Evolutionary conservation across 1,140 invertebrate species (phyloP).

Genomic region (Caenorhabditis briggsae): DNA sequence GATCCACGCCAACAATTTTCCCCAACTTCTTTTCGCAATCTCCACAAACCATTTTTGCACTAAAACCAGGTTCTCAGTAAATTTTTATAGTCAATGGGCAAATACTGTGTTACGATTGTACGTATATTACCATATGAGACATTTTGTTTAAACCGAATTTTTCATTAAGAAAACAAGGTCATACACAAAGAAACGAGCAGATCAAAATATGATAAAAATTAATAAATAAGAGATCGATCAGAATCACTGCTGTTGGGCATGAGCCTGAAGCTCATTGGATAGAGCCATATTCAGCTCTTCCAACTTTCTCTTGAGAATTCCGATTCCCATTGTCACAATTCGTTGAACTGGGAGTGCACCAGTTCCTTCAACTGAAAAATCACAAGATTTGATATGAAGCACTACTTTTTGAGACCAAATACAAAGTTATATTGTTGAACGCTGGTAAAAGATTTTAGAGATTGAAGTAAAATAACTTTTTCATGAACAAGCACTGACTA

Average conservation of each 20-base stretch:
- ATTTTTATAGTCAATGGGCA: neutral
- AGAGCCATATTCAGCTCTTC: constrained; percentile 86
- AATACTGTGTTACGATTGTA: neutral
- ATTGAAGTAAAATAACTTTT: too few relatives aligned
- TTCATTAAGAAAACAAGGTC: neutral
- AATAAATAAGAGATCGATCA: constrained; percentile 51
- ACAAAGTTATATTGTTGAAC: too few relatives aligned
- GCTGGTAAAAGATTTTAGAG: too few relatives aligned
- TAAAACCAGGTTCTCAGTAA: neutral
- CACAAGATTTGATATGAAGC: neutral
- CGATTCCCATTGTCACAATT: constrained; percentile 94
- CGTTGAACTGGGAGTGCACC: constrained; percentile 95
- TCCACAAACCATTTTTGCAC: constrained; percentile 31
- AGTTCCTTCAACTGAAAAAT: constrained; percentile 86
- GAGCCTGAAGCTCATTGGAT: constrained; percentile 82
- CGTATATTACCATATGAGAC: neutral
- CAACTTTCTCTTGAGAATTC: constrained; percentile 93
- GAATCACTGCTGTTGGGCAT: constrained; percentile 47
- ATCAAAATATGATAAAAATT: neutral
- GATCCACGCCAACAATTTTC: constrained; percentile 65
- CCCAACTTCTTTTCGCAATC: constrained; percentile 61
- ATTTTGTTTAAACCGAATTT: neutral
- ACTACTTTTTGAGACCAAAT: too few relatives aligned
- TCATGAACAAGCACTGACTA: too few relatives aligned
- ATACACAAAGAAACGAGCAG: neutral